phyloP scores from a whole-genome alignment of 2,113 vertebrate genomes.

The Erythrocebus patas region DNA sequence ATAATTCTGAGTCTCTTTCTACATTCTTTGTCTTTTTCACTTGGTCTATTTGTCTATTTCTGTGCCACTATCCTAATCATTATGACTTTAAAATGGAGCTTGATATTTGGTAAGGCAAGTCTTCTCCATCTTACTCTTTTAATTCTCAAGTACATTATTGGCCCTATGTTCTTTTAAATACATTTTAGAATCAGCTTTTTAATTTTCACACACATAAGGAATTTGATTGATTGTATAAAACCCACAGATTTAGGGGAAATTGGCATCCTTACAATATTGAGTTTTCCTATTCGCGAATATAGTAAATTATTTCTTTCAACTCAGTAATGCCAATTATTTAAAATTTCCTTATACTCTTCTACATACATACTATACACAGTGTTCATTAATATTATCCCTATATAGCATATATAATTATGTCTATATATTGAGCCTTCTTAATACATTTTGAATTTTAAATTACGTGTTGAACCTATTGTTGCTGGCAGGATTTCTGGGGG shows the following conservation, averaged over 20 bases:
- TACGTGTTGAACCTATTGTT: not conserved
- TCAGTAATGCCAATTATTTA: not conserved
- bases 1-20: not conserved
- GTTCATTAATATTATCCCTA: not conserved
- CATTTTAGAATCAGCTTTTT: not conserved
- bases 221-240: not conserved
- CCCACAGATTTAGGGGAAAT: not conserved
- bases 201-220: not conserved
- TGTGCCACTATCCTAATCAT: not conserved
- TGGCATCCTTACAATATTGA: not conserved
- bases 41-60: not conserved
- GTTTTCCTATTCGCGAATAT: not conserved
- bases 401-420: not conserved
- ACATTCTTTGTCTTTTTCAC: not conserved
- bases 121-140: not conserved
- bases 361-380: not conserved
- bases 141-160: not conserved
- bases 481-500: not conserved
- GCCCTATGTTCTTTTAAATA: not conserved
- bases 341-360: not conserved
- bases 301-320: not conserved
- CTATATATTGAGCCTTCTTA: not conserved
- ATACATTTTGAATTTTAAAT: not conserved
- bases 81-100: not conserved
- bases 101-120: not conserved